Base-by-base conservation (phyloP, 1,140 invertebrate genomes). In the Caenorhabditis inopinata region DNA sequence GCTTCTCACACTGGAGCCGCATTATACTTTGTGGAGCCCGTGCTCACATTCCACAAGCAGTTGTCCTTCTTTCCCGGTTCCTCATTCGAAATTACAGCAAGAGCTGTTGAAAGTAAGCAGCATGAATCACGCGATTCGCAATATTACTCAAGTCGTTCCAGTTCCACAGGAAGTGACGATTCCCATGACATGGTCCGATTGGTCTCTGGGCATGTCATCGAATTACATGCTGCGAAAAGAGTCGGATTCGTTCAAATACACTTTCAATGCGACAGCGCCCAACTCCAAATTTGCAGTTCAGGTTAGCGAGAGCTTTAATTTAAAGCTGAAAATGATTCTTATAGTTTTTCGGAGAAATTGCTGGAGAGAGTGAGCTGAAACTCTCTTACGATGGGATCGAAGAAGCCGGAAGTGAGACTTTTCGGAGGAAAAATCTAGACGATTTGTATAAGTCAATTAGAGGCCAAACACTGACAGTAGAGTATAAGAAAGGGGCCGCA, bases 31-130 rank as follows among this genome's bases (percentile, higher is more conserved):
- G 38, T 68, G 21, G 53, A 58, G 32, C 77, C 49, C 14, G 27
- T 78, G 2, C 51, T 78, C 49, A 78, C 77, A n/a, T 38, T 78
- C 14, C 77, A 23, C 9, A 78, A 78, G 21, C 29, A 46, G 45
- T n/a, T 75, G 9, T 16, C 74, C 6, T 0, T 75, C 32, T 49
- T 68, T 21, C 21, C 29, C 7, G 35, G 25, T 7, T 48, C 48
- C 1, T 51, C 75, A 14, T 49, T 76, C 16, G 48, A 48, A 48
- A 21, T 76, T 76, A 51, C 45, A 35, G 75, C 16, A 14, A 53
- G 35, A 38, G 75, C 29, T 14, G 29, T 38, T 21, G 58, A 68
- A 38, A 21, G 58, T 68, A 32, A 16, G n/a, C 6, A n/a, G 18
- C 23, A 1, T 7, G 18, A 32, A 32, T 4, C 12, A 5, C 9